Evolutionary conservation across 2,113 vertebrate species (phyloP).

Genomic region (Morone saxatilis): DNA sequence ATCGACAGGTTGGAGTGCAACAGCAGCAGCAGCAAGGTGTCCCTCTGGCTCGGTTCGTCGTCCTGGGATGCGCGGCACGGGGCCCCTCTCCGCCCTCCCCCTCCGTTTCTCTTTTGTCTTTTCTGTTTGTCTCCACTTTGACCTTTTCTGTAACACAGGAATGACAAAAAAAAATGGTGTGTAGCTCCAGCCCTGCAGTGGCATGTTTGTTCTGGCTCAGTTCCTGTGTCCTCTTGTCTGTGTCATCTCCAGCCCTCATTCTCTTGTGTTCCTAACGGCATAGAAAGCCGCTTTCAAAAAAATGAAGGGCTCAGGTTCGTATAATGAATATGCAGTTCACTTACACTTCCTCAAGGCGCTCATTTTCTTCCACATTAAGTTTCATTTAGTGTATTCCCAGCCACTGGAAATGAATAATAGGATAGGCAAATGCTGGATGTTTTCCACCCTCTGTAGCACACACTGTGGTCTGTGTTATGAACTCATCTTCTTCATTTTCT

Average conservation of each 20-base stretch:
- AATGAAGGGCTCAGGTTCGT: background rate
- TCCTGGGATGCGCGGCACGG: background rate
- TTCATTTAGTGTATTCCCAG: slow-evolving; percentile 23
- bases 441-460: background rate
- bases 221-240: slow-evolving; percentile 4
- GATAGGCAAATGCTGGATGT: background rate
- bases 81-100: background rate
- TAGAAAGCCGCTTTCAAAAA: background rate
- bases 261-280: background rate
- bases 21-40: background rate
- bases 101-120: background rate
- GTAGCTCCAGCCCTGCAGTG: slow-evolving; percentile 10
- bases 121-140: slow-evolving; percentile 43
- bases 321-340: slow-evolving; percentile 6
- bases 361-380: slow-evolving; percentile 31
- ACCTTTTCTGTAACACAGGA: slow-evolving; percentile 51
- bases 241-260: slow-evolving; percentile 25
- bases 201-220: slow-evolving; percentile 52
- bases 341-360: background rate
- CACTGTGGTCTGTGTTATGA: background rate
- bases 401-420: slow-evolving; percentile 15
- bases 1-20: background rate
- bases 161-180: slow-evolving; percentile 5
- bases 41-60: background rate
- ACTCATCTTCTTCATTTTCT: background rate